Conservation (phyloP, 1,140 invertebrate genomes). For the Pseudomyrmex dendroicus region DNA sequence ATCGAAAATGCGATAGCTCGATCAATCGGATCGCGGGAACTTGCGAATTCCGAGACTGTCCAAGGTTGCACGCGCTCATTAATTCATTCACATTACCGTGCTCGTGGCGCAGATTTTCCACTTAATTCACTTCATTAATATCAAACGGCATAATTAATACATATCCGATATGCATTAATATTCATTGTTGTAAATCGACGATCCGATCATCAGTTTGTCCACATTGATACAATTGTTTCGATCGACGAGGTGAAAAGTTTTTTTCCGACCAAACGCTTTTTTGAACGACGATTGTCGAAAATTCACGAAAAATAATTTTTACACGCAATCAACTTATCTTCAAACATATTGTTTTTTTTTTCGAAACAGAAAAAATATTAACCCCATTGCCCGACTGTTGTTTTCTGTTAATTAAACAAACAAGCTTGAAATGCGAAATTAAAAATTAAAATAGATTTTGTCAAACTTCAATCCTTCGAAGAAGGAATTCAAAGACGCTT, state of each 20-base stretch:
- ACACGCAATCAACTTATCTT: background rate
- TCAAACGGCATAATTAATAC: conserved; percentile 44
- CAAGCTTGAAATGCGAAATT: too few relatives aligned
- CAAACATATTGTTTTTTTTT: background rate
- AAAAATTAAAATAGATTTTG: background rate
- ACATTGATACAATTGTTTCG: background rate
- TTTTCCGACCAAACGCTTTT: too few relatives aligned
- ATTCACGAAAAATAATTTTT: background rate
- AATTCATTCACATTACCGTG: conserved; percentile 3
- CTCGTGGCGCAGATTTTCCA: conserved; percentile 32
- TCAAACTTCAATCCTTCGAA: background rate
- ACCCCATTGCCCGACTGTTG: background rate
- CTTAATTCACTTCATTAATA: conserved; percentile 53
- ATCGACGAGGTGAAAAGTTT: background rate
- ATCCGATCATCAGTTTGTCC: conserved; percentile 1
- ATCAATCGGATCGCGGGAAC: conserved; percentile 43
- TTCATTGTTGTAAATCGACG: conserved; percentile 41
- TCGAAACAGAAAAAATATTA: background rate
- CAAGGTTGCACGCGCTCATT: conserved; percentile 36
- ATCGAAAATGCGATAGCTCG: conserved; percentile 25
- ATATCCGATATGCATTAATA: conserved; percentile 16
- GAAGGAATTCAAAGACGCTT: too few relatives aligned
- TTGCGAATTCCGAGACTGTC: conserved; percentile 25
- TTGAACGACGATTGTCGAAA: background rate
- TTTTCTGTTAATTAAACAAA: too few relatives aligned